phyloP scores from a whole-genome alignment of 2,888 invertebrate species.

The Leptothorax acervorum region DNA sequence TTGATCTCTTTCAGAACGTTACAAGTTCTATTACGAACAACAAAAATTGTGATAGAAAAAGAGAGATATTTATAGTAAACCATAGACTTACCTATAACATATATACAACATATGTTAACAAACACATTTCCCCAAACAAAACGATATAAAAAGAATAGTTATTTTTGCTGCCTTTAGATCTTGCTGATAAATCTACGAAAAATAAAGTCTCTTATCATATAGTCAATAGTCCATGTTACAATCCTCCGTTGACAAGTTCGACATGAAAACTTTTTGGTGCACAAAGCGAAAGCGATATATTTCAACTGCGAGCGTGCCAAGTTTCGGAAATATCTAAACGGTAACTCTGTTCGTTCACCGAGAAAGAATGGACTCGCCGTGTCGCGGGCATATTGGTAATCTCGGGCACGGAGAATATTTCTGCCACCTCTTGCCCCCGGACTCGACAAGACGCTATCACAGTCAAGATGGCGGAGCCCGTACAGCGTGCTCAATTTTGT shows the following conservation, averaged over 20 bases:
- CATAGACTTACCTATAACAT: neutral
- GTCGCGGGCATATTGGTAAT: slow-evolving; percentile 81
- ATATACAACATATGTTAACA: neutral
- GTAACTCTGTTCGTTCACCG: slow-evolving; percentile 62
- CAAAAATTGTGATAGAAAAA: neutral
- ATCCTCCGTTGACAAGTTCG: slow-evolving; percentile 13
- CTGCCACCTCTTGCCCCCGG: slow-evolving; percentile 62
- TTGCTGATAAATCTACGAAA: neutral
- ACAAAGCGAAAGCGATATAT: slow-evolving; percentile 33
- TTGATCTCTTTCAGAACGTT: neutral
- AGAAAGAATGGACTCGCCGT: slow-evolving; percentile 70
- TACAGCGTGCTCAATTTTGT: slow-evolving; percentile 58
- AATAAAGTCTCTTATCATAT: neutral
- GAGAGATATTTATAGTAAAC: neutral
- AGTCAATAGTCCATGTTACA: neutral
- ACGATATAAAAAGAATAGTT: neutral
- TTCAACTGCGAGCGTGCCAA: slow-evolving; percentile 55
- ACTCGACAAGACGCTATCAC: slow-evolving; percentile 75
- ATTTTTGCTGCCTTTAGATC: neutral
- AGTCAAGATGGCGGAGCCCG: slow-evolving; percentile 79
- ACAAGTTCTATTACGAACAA: neutral
- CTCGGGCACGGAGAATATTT: slow-evolving; percentile 79
- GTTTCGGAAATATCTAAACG: slow-evolving; percentile 65
- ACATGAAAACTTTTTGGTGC: slow-evolving; percentile 54
- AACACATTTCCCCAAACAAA: neutral